Conservation (phyloP, 2,797 vertebrate species). For the Enteromius afrohamiltoni region DNA sequence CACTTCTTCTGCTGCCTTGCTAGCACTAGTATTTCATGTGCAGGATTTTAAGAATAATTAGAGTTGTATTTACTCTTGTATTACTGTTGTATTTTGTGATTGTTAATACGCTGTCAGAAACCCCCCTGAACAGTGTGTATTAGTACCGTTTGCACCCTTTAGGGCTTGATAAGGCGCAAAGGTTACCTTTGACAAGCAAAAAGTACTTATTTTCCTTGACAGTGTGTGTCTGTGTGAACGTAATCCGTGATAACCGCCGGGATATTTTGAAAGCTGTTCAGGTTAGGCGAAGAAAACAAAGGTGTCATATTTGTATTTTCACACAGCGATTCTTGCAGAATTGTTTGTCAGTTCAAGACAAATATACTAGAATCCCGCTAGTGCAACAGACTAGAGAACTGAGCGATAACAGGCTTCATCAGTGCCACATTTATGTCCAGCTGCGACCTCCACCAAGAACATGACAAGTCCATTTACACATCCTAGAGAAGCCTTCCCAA, state of each 20-base stretch:
- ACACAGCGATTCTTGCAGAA: not conserved
- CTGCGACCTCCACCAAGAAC: conserved; percentile 53
- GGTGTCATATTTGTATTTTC: not conserved
- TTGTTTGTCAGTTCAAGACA: conserved; percentile 2
- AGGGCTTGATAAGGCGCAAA: not conserved
- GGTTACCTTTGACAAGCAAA: not conserved
- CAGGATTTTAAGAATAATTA: not conserved
- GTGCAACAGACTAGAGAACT: not conserved
- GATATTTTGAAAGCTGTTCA: not conserved
- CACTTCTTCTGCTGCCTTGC: not conserved
- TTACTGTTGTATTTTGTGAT: not conserved
- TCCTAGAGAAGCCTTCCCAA: conserved; percentile 26
- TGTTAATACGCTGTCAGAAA: not conserved
- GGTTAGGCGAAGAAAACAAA: not conserved
- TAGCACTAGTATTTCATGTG: not conserved
- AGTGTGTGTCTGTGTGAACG: not conserved
- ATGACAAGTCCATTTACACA: conserved; percentile 71
- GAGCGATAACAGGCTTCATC: conserved; percentile 59
- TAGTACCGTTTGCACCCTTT: not conserved
- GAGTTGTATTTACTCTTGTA: not conserved
- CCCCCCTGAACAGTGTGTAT: not conserved
- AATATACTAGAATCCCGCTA: not conserved
- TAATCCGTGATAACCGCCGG: not conserved
- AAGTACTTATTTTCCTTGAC: not conserved
- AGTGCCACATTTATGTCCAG: conserved; percentile 34